Percentiles rank a stretch among this genome's conserved stretches.
These are phyloP conservation scores for Panorpa germanica DNA, from an alignment of 2,888 invertebrate genomes.

Conservation along the genomic window DNA sequence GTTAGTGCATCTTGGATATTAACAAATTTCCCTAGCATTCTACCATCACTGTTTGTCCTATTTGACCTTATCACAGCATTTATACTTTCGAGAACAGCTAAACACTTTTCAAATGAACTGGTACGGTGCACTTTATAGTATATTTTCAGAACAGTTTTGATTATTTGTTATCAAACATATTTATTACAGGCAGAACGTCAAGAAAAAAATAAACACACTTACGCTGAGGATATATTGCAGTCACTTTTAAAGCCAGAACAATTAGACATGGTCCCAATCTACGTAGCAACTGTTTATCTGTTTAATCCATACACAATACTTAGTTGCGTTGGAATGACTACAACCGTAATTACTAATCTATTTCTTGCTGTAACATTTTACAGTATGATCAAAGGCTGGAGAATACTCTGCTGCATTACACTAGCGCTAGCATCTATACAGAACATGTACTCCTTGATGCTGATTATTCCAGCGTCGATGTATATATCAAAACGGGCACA, in stretches of 20 bases:
- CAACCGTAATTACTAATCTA: conserved; percentile 80
- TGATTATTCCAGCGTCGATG: conserved; percentile 67
- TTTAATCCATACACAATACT: conserved; percentile 79
- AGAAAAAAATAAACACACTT: conserved; percentile 26
- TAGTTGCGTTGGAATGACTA: conserved; percentile 76
- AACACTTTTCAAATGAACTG: conserved; percentile 22
- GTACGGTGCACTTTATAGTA: neutral
- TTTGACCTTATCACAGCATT: conserved; percentile 62
- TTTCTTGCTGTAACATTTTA: conserved; percentile 51
- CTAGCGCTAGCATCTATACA: conserved; percentile 67
- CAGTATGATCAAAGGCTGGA: conserved; percentile 43
- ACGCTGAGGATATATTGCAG: conserved; percentile 35
- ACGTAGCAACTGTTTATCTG: conserved; percentile 60
- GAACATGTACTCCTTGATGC: conserved; percentile 61
- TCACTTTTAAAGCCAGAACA: conserved; percentile 34
- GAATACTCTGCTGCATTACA: conserved; percentile 39
- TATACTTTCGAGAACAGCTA: conserved; percentile 50
- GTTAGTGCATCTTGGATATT: conserved; percentile 40
- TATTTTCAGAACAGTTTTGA: neutral
- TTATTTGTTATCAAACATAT: neutral
- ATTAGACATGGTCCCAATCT: conserved; percentile 39
- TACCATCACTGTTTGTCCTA: conserved; percentile 46
- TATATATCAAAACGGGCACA: conserved; percentile 37
- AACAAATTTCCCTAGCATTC: conserved; percentile 27
- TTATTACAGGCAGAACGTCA: conserved; percentile 30